Evolutionary conservation across 2,888 invertebrate species (phyloP), one percentile per base, ranked within the genome.

Genomic region (Aphrophora alni): DNA sequence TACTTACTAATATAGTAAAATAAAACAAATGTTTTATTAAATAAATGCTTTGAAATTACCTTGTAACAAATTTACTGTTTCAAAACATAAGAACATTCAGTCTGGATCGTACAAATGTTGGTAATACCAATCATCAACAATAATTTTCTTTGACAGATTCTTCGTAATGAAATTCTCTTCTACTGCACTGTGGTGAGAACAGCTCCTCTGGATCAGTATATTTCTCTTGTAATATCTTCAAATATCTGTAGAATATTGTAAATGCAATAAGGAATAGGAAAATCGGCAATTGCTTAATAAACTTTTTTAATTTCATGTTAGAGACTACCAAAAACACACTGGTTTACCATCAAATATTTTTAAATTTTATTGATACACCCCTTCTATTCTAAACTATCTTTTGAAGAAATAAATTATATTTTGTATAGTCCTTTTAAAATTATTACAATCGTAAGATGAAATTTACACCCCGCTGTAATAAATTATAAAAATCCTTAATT

Each of bases 61-160:
- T 59, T 59, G 59, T 59, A 59, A 59, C 59, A 59, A 59, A 59
- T 59, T 59, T 59, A 59, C 59, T 59, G 59, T 59, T 59, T 59
- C 59, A 59, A 59, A 21, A 59, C 59, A 59, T 21, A 21, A 21
- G 59, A 44, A 59, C 21, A 59, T 21, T 59, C 59, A 59, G 59
- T 59, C 59, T 21, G 59, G 59, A 59, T 21, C 21, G 21, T 59
- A 59, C 59, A 59, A 59, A 59, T 59, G 59, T 21, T 21, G 59
- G 21, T 59, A 7, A 59, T 59, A 59, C 14, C 21, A 21, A 59
- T 59, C 44, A 17, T 17, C 59, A 59, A 59, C 21, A 21, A 59
- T 59, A 21, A 3, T n/a, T 59, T 59, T 59, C 59, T 59, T 8
- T 33, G 59, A 3, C 21, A 4, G 14, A 59, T 21, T 59, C 59